Base-by-base conservation (phyloP, 2,888 invertebrate species). In the Nudaria mundana region DNA sequence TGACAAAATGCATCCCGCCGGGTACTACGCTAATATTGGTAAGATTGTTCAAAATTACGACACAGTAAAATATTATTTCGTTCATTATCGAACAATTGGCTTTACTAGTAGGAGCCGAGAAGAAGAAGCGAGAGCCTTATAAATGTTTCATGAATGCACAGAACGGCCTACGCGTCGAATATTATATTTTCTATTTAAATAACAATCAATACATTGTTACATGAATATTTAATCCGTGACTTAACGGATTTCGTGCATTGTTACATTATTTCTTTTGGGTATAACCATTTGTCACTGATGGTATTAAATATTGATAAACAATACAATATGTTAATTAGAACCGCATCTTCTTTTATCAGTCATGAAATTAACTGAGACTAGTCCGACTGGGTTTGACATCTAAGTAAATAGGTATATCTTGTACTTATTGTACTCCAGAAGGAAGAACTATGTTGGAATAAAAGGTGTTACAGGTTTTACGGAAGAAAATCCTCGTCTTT, bases 1-100 rank as follows among this genome's bases (percentile, higher is more conserved):
- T 61, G 66, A 63, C 71, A 82, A 76, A 77, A 87, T 88, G 87
- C 88, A 88, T 73, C 88, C 88, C 59, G 85, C 87, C 48, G 88
- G 88, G 66, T 88, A 87, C 84, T 88, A 88, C 84, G 88, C 88
- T 47, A 88, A 88, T 61, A 81, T 88, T 47, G 88, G 88, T 88
- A 86, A 87, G 87, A 68, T 48, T 47, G 52, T 48, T 45, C 43
- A 48, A 54, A 49, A 48, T 56, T 48, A 47, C 46, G 35, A 23
- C 25, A 24, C 12, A 30, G 10, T 11, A n/a, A 12, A 36, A 25
- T 20, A 12, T 28, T 36, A 20, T 14, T 2, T 25, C 37, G 13
- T 25, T 31, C 13, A 31, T 31, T 37, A 37, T 25, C 20, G 20
- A 31, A 38, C 26, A 32, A 43, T 43, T 37, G 39, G 16, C 15